Percentiles rank a stretch among this genome's conserved stretches.
phyloP scores from a whole-genome alignment of 1,140 invertebrate species.

The Telenomus remus region DNA sequence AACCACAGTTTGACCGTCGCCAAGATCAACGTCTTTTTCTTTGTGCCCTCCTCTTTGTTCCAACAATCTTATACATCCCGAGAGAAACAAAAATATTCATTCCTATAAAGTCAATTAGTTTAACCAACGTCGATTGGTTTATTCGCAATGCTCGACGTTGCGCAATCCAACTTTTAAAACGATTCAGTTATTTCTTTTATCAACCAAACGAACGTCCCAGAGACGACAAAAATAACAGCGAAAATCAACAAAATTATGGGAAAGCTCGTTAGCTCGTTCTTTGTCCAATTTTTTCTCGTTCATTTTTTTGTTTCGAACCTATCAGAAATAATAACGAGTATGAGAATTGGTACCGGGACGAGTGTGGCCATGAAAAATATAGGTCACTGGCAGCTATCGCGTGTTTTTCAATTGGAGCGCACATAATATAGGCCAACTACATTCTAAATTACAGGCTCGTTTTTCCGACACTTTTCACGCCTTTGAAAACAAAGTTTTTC shows the following conservation, averaged over 20 bases:
- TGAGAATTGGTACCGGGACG: slow-evolving; percentile 42
- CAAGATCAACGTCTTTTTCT: neutral
- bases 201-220: neutral
- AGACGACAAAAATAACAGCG: too few species aligned
- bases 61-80: neutral
- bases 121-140: slow-evolving; percentile 38
- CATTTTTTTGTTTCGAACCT: neutral
- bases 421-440: slow-evolving; percentile 40
- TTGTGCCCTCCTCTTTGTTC: neutral
- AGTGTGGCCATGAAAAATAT: slow-evolving; percentile 62
- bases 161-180: slow-evolving; percentile 5
- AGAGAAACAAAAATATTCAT: slow-evolving; percentile 22
- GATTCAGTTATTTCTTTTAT: slow-evolving; percentile 2
- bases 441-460: slow-evolving; percentile 49
- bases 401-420: slow-evolving; percentile 58
- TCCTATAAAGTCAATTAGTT: slow-evolving; percentile 45
- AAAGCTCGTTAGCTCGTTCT: too few species aligned
- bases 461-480: too few species aligned
- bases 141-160: slow-evolving; percentile 23
- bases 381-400: slow-evolving; percentile 62
- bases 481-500: too few species aligned
- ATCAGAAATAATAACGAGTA: slow-evolving; percentile 44
- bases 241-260: too few species aligned
- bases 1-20: too few species aligned
- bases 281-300: neutral